Evolutionary conservation across 2,113 vertebrate species (phyloP).

Genomic region (Oreochromis aureus): DNA sequence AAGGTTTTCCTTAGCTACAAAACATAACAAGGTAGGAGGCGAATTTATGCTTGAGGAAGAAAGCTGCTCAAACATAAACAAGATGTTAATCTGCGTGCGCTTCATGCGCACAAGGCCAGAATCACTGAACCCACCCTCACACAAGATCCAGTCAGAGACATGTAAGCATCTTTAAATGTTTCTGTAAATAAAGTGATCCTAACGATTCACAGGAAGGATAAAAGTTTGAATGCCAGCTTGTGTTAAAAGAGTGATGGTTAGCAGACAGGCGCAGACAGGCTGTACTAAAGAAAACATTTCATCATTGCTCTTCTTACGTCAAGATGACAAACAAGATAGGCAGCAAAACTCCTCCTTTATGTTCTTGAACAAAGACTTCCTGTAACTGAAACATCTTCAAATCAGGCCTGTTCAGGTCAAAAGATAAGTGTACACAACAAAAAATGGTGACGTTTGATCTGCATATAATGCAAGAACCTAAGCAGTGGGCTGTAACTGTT

Average conservation of each 20-base stretch:
- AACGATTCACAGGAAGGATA: neutral
- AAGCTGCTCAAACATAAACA: constrained; percentile 28
- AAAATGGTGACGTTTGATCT: neutral
- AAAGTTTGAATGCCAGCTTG: neutral
- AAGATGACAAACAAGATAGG: constrained; percentile 55
- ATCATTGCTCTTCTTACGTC: constrained; percentile 33
- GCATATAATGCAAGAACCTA: neutral
- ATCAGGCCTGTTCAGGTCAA: neutral
- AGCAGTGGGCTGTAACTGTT: neutral
- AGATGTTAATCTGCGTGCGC: constrained; percentile 30
- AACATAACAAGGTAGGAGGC: neutral
- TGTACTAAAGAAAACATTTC: constrained; percentile 20
- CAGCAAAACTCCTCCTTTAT: constrained; percentile 27
- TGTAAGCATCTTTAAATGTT: neutral
- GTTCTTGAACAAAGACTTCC: constrained; percentile 34
- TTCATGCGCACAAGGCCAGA: neutral
- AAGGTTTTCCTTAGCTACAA: neutral
- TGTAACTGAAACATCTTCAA: constrained; percentile 3
- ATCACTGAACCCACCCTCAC: neutral
- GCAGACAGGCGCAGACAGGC: neutral
- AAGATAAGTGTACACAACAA: neutral
- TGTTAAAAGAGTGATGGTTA: neutral
- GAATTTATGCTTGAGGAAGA: constrained; percentile 6
- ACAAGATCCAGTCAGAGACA: neutral
- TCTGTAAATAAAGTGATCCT: neutral